Evolutionary conservation across 2,888 invertebrate genomes (phyloP).

Genomic region (Thera obeliscata): DNA sequence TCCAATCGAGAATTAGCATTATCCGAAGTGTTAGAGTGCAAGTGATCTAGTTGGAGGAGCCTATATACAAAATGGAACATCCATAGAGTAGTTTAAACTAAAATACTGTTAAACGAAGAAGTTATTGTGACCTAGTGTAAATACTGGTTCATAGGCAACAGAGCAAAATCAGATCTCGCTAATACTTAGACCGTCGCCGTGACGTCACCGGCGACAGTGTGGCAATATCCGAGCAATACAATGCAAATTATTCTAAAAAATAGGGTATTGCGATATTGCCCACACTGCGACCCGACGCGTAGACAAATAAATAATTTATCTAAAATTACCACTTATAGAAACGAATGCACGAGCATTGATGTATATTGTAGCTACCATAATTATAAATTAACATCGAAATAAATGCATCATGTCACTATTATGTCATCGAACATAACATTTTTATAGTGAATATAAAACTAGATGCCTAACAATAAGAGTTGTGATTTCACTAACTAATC

Average conservation of each 20-base stretch:
- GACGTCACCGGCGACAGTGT: slow-evolving; percentile 54
- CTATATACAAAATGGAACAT: slow-evolving; percentile 72
- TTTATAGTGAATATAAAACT: slow-evolving; percentile 73
- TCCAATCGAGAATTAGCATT: slow-evolving; percentile 69
- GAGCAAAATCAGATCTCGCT: slow-evolving; percentile 74
- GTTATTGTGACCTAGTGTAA: slow-evolving; percentile 73
- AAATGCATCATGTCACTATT: slow-evolving; percentile 84
- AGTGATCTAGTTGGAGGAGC: slow-evolving; percentile 53
- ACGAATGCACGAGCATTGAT: slow-evolving; percentile 78
- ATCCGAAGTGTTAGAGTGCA: slow-evolving; percentile 56
- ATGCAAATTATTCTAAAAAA: slow-evolving; percentile 71
- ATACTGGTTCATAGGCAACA: slow-evolving; percentile 69
- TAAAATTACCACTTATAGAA: slow-evolving; percentile 76
- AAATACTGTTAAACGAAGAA: slow-evolving; percentile 72
- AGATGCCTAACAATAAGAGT: slow-evolving; percentile 75
- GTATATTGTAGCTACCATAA: slow-evolving; percentile 81
- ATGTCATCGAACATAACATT: slow-evolving; percentile 79
- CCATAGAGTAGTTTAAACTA: slow-evolving; percentile 68
- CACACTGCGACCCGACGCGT: slow-evolving; percentile 56
- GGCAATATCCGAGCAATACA: slow-evolving; percentile 58
- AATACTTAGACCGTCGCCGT: slow-evolving; percentile 63
- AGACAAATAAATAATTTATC: slow-evolving; percentile 76
- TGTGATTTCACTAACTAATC: slow-evolving; percentile 82
- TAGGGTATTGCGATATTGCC: slow-evolving; percentile 58
- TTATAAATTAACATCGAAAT: slow-evolving; percentile 82